A percentile compares a stretch with the other conserved stretches of the same genome.
Evolutionary conservation across 2,113 vertebrate genomes (phyloP).

Genomic region (Motacilla tschutschensis): DNA sequence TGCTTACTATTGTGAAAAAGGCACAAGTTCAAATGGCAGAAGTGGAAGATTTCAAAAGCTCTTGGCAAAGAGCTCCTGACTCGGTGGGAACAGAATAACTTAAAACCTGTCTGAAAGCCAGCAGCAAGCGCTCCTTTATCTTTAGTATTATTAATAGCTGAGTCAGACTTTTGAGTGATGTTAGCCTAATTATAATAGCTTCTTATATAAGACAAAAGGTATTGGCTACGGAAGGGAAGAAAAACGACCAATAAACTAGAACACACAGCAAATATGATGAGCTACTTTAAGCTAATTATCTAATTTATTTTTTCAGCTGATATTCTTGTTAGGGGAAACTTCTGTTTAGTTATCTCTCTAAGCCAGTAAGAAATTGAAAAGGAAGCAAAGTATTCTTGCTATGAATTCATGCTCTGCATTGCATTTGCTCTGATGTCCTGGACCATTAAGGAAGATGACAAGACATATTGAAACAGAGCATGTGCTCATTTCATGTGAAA

Average conservation of each 20-base stretch:
- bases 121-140: neutral
- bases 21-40: neutral
- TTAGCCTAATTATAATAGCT: neutral
- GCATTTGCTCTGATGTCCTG: neutral
- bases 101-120: neutral
- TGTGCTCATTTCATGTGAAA: neutral
- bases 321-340: neutral
- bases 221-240: neutral
- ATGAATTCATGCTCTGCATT: neutral
- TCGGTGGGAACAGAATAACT: neutral
- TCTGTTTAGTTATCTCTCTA: neutral
- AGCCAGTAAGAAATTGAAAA: neutral
- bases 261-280: neutral
- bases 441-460: neutral
- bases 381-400: neutral
- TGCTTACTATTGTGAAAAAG: neutral
- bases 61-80: neutral
- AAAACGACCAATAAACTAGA: neutral
- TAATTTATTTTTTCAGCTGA: neutral
- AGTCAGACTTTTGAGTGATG: neutral
- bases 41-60: neutral
- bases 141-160: neutral
- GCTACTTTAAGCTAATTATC: neutral
- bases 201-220: neutral
- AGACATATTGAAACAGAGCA: neutral